These are phyloP conservation scores for Oostethus manadensis DNA, from an alignment of 2,113 vertebrate genomes.

Conservation along the genomic window DNA sequence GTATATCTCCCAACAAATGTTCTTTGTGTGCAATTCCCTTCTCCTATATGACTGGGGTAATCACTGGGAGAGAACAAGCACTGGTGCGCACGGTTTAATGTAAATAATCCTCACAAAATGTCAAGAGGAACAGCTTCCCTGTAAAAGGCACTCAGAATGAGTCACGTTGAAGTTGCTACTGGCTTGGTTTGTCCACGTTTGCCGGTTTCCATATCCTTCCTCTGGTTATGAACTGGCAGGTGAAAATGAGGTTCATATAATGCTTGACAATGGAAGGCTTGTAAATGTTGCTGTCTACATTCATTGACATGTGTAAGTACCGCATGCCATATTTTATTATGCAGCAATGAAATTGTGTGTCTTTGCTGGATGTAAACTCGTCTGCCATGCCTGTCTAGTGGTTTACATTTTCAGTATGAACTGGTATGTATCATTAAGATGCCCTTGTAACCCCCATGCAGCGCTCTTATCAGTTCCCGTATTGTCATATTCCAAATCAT, in stretches of 20 bases:
- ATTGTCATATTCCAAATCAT: constrained; percentile 2
- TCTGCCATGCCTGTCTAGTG: neutral
- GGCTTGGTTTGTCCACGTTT: neutral
- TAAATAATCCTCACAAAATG: constrained; percentile 46
- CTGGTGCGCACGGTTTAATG: constrained; percentile 38
- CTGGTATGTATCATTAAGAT: neutral
- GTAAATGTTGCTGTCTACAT: neutral
- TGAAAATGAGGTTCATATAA: neutral
- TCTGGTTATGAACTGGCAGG: neutral
- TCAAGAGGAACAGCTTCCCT: constrained; percentile 17
- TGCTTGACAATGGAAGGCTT: neutral
- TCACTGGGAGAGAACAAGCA: constrained; percentile 49
- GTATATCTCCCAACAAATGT: constrained; percentile 20
- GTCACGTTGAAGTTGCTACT: neutral
- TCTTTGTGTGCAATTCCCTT: constrained; percentile 33
- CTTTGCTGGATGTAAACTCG: neutral
- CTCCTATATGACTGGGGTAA: constrained; percentile 39
- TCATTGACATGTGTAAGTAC: too few species aligned
- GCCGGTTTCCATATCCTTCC: too few species aligned
- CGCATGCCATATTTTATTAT: neutral
- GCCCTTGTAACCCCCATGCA: neutral
- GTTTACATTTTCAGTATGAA: neutral
- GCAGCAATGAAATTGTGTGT: neutral
- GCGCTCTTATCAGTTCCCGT: neutral
- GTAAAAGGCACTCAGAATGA: neutral